Base-by-base conservation (phyloP, 53 echinoderm and acorn worm genomes). In the Patiria pectinifera region DNA sequence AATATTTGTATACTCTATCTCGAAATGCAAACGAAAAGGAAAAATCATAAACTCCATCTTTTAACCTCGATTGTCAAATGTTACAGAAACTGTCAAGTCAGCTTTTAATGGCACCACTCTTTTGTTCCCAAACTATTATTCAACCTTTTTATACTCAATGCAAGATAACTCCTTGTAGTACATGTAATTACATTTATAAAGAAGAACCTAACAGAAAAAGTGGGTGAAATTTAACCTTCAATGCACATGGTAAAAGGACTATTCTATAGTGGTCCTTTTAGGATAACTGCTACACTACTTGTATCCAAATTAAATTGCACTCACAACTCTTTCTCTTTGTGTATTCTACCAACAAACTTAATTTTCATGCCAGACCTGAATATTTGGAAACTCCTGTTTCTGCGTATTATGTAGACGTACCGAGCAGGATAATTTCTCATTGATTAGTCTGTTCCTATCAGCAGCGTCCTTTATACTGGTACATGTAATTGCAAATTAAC, bases 401-500 rank as follows among this genome's bases (percentile, higher is more conserved):
- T 24, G 69, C 10, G 69, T 69, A 69, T 4, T 18, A 18, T 69
- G 15, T 69, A 4, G 15, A 11, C 69, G 69, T 69, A 69, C 69
- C 3, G 8, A 66, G 21, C 74, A n/a, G 74, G n/a, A 24, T 23
- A 25, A 21, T 23, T 74, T 22, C 74, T 53, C 74, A 74, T 23
- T 74, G 74, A 74, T 74, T 24, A 74, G 74, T 24, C 74, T 74
- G 24, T 4, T 22, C 22, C 74, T 4, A 24, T 74, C 24, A 23
- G 23, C 9, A 23, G 4, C 24, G 24, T 18, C 74, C 23, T 23
- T 23, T n/a, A 10, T 70, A 35, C 35, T 35, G 35, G 35, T 35
- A 35, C 35, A 35, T 35, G 35, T 35, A 74, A 74, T 85, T 21
- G 69, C 85, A 85, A 85, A 85, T 85, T 85, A 46, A 70, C 70